These are phyloP conservation scores for Phyllostomus hastatus DNA, from an alignment of 2,113 vertebrate species.

Conservation along the genomic window DNA sequence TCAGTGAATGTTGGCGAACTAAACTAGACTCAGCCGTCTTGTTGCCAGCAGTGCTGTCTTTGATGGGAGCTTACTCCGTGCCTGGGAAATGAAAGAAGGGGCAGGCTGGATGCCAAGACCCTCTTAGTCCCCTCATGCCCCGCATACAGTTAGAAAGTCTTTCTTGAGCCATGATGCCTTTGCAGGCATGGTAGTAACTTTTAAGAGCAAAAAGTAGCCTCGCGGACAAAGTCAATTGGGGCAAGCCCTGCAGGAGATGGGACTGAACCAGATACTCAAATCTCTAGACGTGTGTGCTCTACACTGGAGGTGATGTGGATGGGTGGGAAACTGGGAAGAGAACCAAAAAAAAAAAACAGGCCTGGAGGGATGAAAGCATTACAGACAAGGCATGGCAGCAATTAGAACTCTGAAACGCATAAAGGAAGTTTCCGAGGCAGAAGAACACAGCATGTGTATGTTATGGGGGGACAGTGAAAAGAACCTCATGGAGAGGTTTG, in stretches of 20 bases:
- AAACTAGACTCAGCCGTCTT: background rate
- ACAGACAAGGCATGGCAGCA: background rate
- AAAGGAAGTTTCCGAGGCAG: constrained; percentile 37
- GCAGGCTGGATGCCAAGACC: constrained; percentile 10
- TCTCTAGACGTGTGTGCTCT: background rate
- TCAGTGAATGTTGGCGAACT: constrained; percentile 14
- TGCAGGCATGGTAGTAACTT: background rate
- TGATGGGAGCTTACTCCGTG: background rate
- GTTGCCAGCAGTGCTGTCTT: constrained; percentile 1
- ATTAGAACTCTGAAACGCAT: background rate
- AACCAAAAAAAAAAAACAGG: background rate
- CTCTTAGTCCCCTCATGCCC: background rate
- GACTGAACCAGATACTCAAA: background rate
- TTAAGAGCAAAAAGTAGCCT: background rate
- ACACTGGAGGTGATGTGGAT: background rate
- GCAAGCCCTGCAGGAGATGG: constrained; percentile 10
- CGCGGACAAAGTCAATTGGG: background rate
- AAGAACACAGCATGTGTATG: constrained; percentile 9
- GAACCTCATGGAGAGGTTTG: constrained; percentile 41
- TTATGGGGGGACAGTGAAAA: constrained; percentile 1
- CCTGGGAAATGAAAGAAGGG: constrained; percentile 22
- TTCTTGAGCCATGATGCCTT: constrained; percentile 31
- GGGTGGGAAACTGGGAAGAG: background rate
- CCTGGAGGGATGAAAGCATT: background rate
- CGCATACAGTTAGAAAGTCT: background rate